A percentile compares a stretch with the other conserved stretches of the same genome.
phyloP scores from a whole-genome alignment of 2,888 invertebrate species.

The Patella pellucida region DNA sequence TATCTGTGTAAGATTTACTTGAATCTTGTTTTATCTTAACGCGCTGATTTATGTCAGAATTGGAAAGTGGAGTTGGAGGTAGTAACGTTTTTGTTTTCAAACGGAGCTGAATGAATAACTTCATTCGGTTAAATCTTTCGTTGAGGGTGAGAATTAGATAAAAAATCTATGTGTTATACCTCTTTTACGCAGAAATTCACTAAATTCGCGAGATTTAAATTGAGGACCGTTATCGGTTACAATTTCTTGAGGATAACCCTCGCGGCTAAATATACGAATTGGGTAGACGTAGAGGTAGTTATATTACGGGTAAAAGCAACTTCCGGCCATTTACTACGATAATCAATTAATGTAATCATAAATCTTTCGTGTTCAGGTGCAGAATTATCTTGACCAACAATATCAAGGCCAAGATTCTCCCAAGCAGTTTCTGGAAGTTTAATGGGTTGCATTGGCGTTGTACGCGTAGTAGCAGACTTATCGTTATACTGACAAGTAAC shows the following conservation, averaged over 20 bases:
- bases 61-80: no score
- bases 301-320: constrained; percentile 39
- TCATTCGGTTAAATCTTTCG: constrained; percentile 37
- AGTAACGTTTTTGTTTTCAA: not conserved
- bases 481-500: not conserved
- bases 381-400: constrained; percentile 61
- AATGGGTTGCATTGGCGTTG: constrained; percentile 43
- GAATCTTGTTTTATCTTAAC: not conserved
- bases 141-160: constrained; percentile 46
- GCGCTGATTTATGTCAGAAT: not conserved
- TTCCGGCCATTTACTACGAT: constrained; percentile 71
- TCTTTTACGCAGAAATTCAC: constrained; percentile 36
- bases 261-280: constrained; percentile 39
- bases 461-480: constrained; percentile 11
- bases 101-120: not conserved
- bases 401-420: constrained; percentile 70
- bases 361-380: constrained; percentile 33
- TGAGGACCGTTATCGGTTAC: constrained; percentile 63
- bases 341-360: constrained; percentile 67
- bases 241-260: constrained; percentile 50
- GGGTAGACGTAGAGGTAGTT: constrained; percentile 34
- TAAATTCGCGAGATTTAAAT: constrained; percentile 52
- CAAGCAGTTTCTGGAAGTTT: constrained; percentile 46
- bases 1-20: not conserved
- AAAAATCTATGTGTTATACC: constrained; percentile 42